Evolutionary conservation across 2,888 invertebrate genomes (phyloP), one percentile per base, ranked within the genome.

Genomic region (Capitulum mitella): DNA sequence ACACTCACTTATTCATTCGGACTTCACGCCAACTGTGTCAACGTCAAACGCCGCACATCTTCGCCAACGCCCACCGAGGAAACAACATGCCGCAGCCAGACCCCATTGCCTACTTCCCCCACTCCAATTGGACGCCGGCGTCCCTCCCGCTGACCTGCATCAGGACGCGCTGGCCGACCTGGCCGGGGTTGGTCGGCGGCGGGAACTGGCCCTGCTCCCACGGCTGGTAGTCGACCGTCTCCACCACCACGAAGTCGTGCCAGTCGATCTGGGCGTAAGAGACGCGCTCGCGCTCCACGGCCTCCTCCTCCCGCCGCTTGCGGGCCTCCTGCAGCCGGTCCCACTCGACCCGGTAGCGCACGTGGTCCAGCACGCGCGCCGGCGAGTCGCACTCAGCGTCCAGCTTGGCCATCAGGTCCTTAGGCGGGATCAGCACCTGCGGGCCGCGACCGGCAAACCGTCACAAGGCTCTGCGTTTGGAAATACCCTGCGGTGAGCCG

Each of bases 161-260:
- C 0, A 98, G 87, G 77, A 98, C 93, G 79, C 98, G 88, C 1
- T 97, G 96, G 3, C 98, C 98, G 0, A 98, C 98, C 87, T 98
- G 97, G 82, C 96, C 93, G 0, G 98, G 97, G 10, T 96, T 98
- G 0, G 98, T 98, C 0, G 98, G 98, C 3, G 98, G 95, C 0
- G 98, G 98, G 84, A 98, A 95, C 85, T 97, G 95, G 0, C 97
- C 96, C 22, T 92, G 92, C 87, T 99, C 99, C 83, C 94, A 95
- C 0, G 95, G 94, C 83, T 97, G 97, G 86, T 98, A 99, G 86
- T 99, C 99, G 0, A 99, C 98, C 0, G 98, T 98, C 87, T 99
- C 99, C 0, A 99, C 99, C 0, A 99, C 98, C 0, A 99, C 98
- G 86, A 99, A 99, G 86, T 99, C 98, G 85, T 99, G 99, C 99